Evolutionary conservation across 2,797 vertebrate genomes (phyloP), one percentile per base, ranked within the genome.

Genomic region (Enteromius fasciolatus): DNA sequence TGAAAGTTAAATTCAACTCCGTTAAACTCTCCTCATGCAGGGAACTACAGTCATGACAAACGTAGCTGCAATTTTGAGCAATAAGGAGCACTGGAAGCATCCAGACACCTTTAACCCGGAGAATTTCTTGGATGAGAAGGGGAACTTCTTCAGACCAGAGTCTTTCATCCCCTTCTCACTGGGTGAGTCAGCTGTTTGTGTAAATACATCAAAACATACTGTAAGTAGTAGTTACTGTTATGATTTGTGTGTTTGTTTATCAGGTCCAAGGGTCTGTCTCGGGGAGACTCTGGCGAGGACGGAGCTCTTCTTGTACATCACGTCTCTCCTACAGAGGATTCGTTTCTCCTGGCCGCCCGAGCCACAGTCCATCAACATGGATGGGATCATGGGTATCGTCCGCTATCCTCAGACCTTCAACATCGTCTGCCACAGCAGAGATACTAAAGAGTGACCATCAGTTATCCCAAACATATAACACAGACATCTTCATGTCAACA

Each of bases 241-340:
- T n/a, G n/a, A n/a, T n/a, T n/a, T n/a, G n/a, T n/a, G n/a, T n/a
- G n/a, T n/a, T n/a, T 28, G 28, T 28, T 28, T 54, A 48, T 59
- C 75, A 89, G 85, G 87, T 25, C 81, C 78, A 0, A 82, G 87
- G 59, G 73, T 82, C 12, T 88, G 88, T 88, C 86, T 85, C 0
- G 84, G 88, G 0, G 86, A 88, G 61, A 52, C 70, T 8, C 46
- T 88, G 11, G 87, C 86, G 6, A 84, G 68, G 48, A 86, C 76
- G 17, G 87, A 89, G 70, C 78, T 89, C 52, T 88, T 87, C 72
- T 23, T 84, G n/a, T 85, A 61, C 64, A 82, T 89, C 44, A 86
- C 75, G 1, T 79, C 66, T 63, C 77, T 89, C 31, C 70, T 87
- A 4, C 88, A 88, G 28, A 17, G 5, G 48, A 69, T 88, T 20